Evolutionary conservation across 2,888 invertebrate species (phyloP).

Genomic region (Noctua janthe): DNA sequence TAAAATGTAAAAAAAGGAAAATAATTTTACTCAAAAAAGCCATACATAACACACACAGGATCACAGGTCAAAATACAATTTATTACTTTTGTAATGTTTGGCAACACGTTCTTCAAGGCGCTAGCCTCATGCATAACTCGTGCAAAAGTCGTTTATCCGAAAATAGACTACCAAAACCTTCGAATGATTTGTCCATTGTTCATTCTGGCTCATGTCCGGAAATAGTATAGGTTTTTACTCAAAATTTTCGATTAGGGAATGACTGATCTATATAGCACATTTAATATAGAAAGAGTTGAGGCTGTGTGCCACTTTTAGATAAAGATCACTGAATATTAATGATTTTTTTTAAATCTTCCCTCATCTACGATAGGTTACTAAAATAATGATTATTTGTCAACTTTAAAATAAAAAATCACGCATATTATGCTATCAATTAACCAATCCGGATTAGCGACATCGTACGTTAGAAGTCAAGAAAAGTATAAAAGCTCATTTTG

Average conservation of each 20-base stretch:
- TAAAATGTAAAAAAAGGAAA: too few relatives aligned
- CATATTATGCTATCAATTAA: slow-evolving; percentile 17
- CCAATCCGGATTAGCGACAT: slow-evolving; percentile 46
- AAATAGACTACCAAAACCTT: too few relatives aligned
- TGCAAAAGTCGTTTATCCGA: background rate
- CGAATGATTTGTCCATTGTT: background rate
- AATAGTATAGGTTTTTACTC: background rate
- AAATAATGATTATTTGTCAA: slow-evolving; percentile 20
- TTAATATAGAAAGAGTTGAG: background rate
- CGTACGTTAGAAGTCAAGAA: slow-evolving; percentile 2
- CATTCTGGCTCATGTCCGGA: background rate
- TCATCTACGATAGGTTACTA: background rate
- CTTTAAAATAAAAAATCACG: slow-evolving; percentile 41
- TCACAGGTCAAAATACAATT: background rate
- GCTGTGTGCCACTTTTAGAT: background rate
- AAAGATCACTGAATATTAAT: background rate
- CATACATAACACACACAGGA: too few relatives aligned
- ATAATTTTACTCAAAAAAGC: too few relatives aligned
- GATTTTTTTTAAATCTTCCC: background rate
- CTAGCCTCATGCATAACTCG: background rate
- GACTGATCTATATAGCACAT: background rate
- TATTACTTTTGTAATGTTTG: background rate
- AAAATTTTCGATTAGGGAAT: background rate
- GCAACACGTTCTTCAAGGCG: background rate
- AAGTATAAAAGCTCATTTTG: slow-evolving; percentile 58